phyloP scores from a whole-genome alignment of 2,888 invertebrate genomes.

The Aleiodes alternator region DNA sequence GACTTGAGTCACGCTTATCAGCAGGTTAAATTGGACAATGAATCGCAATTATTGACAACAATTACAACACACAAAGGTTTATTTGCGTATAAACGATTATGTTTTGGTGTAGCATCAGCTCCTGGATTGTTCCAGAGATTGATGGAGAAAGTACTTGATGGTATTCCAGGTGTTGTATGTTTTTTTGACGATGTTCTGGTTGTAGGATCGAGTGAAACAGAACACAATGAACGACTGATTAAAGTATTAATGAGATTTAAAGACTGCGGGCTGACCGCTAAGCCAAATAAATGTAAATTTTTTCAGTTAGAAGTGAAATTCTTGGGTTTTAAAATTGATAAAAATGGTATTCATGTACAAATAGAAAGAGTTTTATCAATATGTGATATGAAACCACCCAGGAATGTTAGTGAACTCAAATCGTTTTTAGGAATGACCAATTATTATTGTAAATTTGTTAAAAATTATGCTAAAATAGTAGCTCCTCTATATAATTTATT shows the following conservation, averaged over 20 bases:
- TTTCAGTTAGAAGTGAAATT: constrained; percentile 22
- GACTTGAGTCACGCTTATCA: constrained; percentile 63
- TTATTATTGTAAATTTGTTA: constrained; percentile 33
- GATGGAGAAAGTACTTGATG: constrained; percentile 26
- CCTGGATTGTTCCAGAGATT: constrained; percentile 33
- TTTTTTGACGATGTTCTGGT: constrained; percentile 43
- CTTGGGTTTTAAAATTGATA: constrained; percentile 50
- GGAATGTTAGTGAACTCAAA: constrained; percentile 34
- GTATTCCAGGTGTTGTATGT: constrained; percentile 27
- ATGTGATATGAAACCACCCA: constrained; percentile 12
- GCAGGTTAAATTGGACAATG: constrained; percentile 64
- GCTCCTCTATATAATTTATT: constrained; percentile 16
- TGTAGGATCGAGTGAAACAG: constrained; percentile 4
- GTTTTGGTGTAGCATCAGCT: constrained; percentile 35
- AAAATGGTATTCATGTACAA: constrained; percentile 54
- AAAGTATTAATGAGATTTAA: constrained; percentile 17
- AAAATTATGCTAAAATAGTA: neutral
- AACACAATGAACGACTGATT: constrained; percentile 24
- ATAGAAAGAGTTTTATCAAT: constrained; percentile 39
- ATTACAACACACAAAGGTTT: constrained; percentile 67
- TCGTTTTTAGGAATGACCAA: too few species aligned
- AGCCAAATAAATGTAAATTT: constrained; percentile 37
- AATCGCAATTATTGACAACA: constrained; percentile 62
- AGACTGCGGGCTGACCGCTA: constrained; percentile 32
- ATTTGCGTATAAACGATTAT: too few species aligned